Evolutionary conservation across 2,113 vertebrate species (phyloP).

Genomic region (Typhlomys cinereus): DNA sequence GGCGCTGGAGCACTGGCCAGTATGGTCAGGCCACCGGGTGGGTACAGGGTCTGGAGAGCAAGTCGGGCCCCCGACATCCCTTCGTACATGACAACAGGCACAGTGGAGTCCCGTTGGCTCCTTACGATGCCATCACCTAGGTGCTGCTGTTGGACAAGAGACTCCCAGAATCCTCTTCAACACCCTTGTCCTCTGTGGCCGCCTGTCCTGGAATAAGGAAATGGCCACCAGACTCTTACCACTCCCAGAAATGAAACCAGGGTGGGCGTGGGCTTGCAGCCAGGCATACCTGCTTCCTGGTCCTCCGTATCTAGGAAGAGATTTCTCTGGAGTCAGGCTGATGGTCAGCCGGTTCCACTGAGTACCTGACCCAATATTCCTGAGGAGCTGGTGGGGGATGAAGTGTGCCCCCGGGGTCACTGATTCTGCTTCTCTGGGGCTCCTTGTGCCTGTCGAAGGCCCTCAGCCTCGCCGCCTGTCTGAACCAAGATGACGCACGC

Average conservation of each 20-base stretch:
- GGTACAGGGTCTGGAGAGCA: not conserved
- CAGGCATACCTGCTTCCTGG: too few relatives aligned
- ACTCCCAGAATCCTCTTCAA: not conserved
- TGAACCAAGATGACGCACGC: not conserved
- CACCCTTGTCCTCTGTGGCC: rapidly evolving
- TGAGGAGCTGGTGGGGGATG: too few relatives aligned
- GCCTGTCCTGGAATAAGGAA: not conserved
- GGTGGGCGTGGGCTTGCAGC: not conserved
- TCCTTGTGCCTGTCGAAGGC: too few relatives aligned
- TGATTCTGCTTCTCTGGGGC: too few relatives aligned
- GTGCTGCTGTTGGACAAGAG: rapidly evolving
- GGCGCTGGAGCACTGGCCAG: not conserved
- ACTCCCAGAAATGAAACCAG: not conserved
- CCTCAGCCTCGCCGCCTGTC: not conserved
- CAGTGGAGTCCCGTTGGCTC: too few relatives aligned
- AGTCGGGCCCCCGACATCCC: too few relatives aligned
- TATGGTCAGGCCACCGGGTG: not conserved
- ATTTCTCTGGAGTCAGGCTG: not conserved
- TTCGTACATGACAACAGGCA: too few relatives aligned
- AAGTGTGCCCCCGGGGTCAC: too few relatives aligned
- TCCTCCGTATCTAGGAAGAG: not conserved
- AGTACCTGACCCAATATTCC: too few relatives aligned
- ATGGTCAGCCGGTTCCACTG: not conserved
- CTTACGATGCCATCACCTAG: too few relatives aligned
- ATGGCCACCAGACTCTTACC: not conserved